These are phyloP conservation scores for Lethrus apterus DNA, from an alignment of 1,140 invertebrate species.

Conservation along the genomic window DNA sequence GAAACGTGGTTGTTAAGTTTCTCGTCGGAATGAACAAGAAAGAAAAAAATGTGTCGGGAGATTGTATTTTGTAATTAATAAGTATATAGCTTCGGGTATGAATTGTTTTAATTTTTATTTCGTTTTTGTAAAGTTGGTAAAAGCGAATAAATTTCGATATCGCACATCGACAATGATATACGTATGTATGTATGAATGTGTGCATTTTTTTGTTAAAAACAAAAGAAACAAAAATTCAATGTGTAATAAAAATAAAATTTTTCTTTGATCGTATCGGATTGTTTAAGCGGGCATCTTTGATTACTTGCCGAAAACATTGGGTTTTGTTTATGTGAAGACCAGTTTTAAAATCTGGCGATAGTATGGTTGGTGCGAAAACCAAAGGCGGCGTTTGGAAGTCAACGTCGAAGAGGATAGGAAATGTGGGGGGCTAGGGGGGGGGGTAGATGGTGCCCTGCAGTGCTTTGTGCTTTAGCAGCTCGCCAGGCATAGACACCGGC, in stretches of 20 bases:
- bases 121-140: constrained; percentile 7
- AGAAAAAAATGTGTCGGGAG: constrained; percentile 7
- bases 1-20: constrained; percentile 2
- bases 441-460: constrained; percentile 5
- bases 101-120: constrained; percentile 2
- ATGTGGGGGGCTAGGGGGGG: background rate
- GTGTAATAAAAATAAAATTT: constrained; percentile 1
- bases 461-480: constrained; percentile 10
- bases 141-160: constrained; percentile 14
- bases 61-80: constrained; percentile 16
- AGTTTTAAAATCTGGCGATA: constrained; percentile 14
- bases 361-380: constrained; percentile 3
- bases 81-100: constrained; percentile 13
- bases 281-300: constrained; percentile 11
- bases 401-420: background rate
- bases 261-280: background rate
- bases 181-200: background rate
- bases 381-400: background rate
- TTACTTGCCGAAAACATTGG: constrained; percentile 13
- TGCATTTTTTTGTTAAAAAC: background rate
- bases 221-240: background rate
- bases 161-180: constrained; percentile 9
- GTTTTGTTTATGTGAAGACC: constrained; percentile 15
- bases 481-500: constrained; percentile 10
- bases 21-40: constrained; percentile 2